A percentile compares a stretch with the other conserved stretches of the same genome.
Evolutionary conservation across 92 coral and sea anemone genomes (phyloP).

Genomic region (Epizoanthus stellaris): DNA sequence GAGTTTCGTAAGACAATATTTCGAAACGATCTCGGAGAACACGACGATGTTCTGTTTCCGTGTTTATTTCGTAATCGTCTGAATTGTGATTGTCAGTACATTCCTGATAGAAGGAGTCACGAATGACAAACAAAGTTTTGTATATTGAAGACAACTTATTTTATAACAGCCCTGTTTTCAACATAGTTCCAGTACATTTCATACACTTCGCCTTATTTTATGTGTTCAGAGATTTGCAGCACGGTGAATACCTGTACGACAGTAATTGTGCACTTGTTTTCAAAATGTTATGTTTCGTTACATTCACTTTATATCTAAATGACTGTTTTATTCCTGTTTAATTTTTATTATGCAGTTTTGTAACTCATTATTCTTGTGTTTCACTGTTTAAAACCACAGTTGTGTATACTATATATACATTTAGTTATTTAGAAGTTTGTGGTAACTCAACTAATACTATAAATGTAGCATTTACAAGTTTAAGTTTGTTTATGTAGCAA

Average conservation of each 20-base stretch:
- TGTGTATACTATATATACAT: background rate
- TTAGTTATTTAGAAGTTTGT: background rate
- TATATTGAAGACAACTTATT: background rate
- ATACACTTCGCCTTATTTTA: no score
- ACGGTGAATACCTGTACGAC: no score
- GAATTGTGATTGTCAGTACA: background rate
- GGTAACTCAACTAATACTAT: background rate
- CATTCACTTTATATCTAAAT: background rate
- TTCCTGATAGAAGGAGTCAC: background rate
- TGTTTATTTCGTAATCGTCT: conserved; percentile 35
- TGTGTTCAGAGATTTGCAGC: no score
- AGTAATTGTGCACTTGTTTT: background rate
- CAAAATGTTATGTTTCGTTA: background rate
- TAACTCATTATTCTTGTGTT: background rate
- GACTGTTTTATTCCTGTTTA: background rate
- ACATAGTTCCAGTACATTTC: no score
- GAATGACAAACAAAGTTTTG: background rate
- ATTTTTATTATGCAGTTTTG: background rate
- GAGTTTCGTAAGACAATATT: conserved; percentile 30
- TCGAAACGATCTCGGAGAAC: conserved; percentile 7
- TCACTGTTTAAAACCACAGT: background rate
- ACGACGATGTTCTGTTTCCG: background rate
- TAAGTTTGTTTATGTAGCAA: background rate
- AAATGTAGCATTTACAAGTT: no score
- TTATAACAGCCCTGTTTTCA: background rate